Conservation (phyloP, 2,888 invertebrate species). For the Epinotia brunnichana region DNA sequence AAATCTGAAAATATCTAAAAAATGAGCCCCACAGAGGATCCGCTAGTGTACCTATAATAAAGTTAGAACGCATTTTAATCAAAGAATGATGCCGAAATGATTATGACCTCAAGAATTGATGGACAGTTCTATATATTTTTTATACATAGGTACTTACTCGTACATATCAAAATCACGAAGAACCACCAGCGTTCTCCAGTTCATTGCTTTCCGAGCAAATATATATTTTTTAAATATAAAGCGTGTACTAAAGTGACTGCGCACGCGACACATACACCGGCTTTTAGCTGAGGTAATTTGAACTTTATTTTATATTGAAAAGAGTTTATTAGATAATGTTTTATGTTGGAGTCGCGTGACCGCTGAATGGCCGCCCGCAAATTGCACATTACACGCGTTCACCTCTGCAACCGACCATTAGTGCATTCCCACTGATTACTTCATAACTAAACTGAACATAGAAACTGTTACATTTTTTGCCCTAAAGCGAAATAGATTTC, state of each 20-base stretch:
- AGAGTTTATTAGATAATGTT: constrained; percentile 29
- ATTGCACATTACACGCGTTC: constrained; percentile 79
- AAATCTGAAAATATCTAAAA: too few relatives aligned
- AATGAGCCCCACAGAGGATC: too few relatives aligned
- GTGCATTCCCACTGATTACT: constrained; percentile 79
- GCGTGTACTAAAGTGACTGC: constrained; percentile 19
- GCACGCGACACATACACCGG: constrained; percentile 29
- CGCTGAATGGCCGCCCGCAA: constrained; percentile 70
- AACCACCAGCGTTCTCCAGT: not conserved
- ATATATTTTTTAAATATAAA: constrained; percentile 19
- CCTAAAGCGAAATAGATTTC: constrained; percentile 56
- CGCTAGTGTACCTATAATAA: too few relatives aligned
- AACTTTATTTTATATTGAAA: constrained; percentile 12
- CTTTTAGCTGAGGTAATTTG: constrained; percentile 14
- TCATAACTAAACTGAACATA: constrained; percentile 75
- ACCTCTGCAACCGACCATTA: constrained; percentile 76
- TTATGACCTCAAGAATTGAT: not conserved
- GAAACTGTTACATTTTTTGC: constrained; percentile 73
- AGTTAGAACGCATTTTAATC: too few relatives aligned
- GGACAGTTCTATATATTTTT: not conserved
- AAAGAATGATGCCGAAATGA: too few relatives aligned
- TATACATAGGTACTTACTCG: too few relatives aligned
- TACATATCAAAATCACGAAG: not conserved
- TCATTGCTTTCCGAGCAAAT: constrained; percentile 28
- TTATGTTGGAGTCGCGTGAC: constrained; percentile 69